These are phyloP conservation scores for Galaxea fascicularis DNA, from an alignment of 92 coral and sea anemone genomes.

Conservation along the genomic window DNA sequence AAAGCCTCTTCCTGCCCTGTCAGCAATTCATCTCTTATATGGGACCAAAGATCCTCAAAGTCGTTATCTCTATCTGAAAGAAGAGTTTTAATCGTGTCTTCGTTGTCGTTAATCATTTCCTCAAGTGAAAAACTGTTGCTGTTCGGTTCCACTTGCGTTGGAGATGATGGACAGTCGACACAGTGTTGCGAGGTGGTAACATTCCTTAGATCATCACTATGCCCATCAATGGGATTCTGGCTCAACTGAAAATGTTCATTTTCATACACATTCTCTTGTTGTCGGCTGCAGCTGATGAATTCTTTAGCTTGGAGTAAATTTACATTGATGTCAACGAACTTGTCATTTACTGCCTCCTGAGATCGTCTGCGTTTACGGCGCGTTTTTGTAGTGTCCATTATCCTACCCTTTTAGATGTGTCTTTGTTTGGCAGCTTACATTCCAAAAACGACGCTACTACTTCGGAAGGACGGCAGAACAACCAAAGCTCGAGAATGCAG, in stretches of 20 bases:
- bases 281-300: neutral
- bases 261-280: neutral
- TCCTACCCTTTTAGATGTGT: too few species aligned
- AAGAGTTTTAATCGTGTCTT: neutral
- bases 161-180: neutral
- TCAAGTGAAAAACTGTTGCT: neutral
- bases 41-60: neutral
- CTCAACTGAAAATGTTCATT: neutral
- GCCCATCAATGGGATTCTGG: neutral
- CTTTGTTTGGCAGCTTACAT: too few species aligned
- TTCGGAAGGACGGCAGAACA: too few species aligned
- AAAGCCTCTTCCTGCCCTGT: neutral
- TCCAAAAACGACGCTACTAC: too few species aligned
- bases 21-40: neutral
- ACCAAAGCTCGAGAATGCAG: too few species aligned
- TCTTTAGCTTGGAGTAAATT: neutral
- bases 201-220: neutral
- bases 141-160: neutral
- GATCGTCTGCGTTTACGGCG: slow-evolving; percentile 34
- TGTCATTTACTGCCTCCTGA: neutral
- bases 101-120: neutral
- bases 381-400: too few species aligned
- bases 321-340: slow-evolving; percentile 5
- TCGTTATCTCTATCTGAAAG: neutral
- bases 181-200: neutral